These are phyloP conservation scores for Catocala sponsa DNA, from an alignment of 2,888 invertebrate species.

Conservation along the genomic window DNA sequence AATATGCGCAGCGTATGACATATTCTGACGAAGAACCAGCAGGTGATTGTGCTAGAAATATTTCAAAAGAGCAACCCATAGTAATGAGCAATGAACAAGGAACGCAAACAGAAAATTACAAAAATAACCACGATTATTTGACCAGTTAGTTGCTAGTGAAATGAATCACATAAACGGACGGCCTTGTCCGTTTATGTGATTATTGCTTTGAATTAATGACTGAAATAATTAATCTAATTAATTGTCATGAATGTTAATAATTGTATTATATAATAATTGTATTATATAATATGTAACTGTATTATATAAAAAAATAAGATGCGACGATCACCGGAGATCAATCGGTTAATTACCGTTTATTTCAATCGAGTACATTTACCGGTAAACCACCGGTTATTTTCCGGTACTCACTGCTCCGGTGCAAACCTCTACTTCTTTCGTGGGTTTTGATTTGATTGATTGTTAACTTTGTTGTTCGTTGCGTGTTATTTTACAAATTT, in stretches of 20 bases:
- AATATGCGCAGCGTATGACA: slow-evolving; percentile 11
- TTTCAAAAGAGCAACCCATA: slow-evolving; percentile 9
- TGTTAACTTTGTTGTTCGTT: too few species aligned
- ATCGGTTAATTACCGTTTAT: background rate
- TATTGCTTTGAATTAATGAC: slow-evolving; percentile 4
- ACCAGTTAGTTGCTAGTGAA: slow-evolving; percentile 11
- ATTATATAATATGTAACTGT: background rate
- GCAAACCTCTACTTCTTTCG: slow-evolving; percentile 15
- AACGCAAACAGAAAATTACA: slow-evolving; percentile 3
- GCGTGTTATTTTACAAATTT: too few species aligned
- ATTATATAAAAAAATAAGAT: slow-evolving; percentile 1
- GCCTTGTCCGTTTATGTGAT: too few species aligned
- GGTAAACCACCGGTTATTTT: too few species aligned
- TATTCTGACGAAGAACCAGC: slow-evolving; percentile 14
- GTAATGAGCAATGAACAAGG: slow-evolving; percentile 8
- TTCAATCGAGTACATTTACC: slow-evolving; percentile 21
- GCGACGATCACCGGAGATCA: slow-evolving; percentile 2
- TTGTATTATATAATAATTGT: background rate
- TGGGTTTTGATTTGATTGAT: too few species aligned
- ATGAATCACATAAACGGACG: slow-evolving; percentile 9
- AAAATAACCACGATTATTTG: slow-evolving; percentile 8
- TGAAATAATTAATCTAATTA: slow-evolving; percentile 6
- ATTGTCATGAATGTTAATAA: slow-evolving; percentile 3
- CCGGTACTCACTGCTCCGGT: slow-evolving; percentile 25
- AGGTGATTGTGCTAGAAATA: slow-evolving; percentile 15